These are phyloP conservation scores for Tipula unca DNA, from an alignment of 2,888 invertebrate species.

Conservation along the genomic window DNA sequence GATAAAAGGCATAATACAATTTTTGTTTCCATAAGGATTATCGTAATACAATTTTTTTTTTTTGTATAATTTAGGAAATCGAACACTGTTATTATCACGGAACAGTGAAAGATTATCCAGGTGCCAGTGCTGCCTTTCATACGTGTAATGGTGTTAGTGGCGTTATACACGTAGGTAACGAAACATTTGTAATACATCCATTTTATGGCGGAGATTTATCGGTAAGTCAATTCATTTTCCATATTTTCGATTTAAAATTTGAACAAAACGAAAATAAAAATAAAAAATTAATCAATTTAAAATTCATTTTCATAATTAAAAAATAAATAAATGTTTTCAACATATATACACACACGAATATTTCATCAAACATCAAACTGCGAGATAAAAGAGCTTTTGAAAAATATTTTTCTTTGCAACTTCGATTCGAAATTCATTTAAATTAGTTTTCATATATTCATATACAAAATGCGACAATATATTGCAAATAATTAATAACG, in stretches of 20 bases:
- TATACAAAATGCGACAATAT: too few relatives aligned
- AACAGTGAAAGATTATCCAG: constrained; percentile 92
- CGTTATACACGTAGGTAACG: constrained; percentile 95
- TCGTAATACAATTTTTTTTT: constrained; percentile 27
- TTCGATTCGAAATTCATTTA: background rate
- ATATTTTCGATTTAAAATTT: background rate
- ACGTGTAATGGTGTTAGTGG: constrained; percentile 98
- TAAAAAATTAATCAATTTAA: background rate
- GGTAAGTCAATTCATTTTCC: constrained; percentile 56
- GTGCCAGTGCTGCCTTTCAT: constrained; percentile 93
- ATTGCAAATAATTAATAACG: background rate
- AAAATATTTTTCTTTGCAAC: background rate
- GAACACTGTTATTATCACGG: constrained; percentile 99
- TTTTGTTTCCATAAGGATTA: background rate
- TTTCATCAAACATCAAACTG: too few relatives aligned
- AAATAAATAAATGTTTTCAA: background rate
- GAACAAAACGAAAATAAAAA: background rate
- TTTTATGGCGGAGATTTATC: constrained; percentile 94
- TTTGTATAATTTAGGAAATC: constrained; percentile 58
- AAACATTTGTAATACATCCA: constrained; percentile 96
- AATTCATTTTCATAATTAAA: background rate
- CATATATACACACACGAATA: too few relatives aligned
- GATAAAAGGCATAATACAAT: background rate
- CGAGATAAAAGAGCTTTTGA: background rate
- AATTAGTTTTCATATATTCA: too few relatives aligned